A percentile compares a stretch with the other conserved stretches of the same genome.
Conservation (phyloP, 2,113 vertebrate genomes). For the Callipepla squamata region DNA sequence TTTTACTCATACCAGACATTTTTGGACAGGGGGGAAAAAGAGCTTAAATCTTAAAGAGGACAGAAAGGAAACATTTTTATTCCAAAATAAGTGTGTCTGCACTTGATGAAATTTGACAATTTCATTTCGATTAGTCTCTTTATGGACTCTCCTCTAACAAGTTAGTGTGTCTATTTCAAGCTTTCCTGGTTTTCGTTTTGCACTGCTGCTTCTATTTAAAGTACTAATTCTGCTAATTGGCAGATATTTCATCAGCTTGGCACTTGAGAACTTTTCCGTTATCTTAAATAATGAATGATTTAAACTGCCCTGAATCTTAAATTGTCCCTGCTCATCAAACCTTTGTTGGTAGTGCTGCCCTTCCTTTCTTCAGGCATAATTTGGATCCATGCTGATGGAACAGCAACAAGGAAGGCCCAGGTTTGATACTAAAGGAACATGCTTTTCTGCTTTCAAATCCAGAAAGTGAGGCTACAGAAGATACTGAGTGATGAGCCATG, state of each 20-base stretch:
- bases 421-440: constrained; percentile 13
- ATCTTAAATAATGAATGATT: constrained; percentile 71
- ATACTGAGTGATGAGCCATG: neutral
- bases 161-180: constrained; percentile 6
- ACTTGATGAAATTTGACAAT: no score
- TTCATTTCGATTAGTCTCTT: neutral
- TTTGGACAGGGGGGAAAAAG: neutral
- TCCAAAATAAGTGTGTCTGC: neutral
- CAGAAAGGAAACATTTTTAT: neutral
- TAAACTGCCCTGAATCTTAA: constrained; percentile 63
- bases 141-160: neutral
- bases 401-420: constrained; percentile 5
- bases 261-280: constrained; percentile 70
- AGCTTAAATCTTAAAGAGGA: neutral
- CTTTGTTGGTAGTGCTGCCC: constrained; percentile 7
- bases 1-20: neutral
- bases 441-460: constrained; percentile 13
- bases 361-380: neutral
- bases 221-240: constrained; percentile 69
- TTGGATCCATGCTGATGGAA: constrained; percentile 37
- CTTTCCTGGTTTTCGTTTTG: constrained; percentile 28
- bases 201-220: constrained; percentile 49
- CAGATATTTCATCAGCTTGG: constrained; percentile 66
- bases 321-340: constrained; percentile 40
- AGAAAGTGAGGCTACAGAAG: constrained; percentile 30